Conservation (phyloP, 2,888 invertebrate genomes). For the Bugulina stolonifera region DNA sequence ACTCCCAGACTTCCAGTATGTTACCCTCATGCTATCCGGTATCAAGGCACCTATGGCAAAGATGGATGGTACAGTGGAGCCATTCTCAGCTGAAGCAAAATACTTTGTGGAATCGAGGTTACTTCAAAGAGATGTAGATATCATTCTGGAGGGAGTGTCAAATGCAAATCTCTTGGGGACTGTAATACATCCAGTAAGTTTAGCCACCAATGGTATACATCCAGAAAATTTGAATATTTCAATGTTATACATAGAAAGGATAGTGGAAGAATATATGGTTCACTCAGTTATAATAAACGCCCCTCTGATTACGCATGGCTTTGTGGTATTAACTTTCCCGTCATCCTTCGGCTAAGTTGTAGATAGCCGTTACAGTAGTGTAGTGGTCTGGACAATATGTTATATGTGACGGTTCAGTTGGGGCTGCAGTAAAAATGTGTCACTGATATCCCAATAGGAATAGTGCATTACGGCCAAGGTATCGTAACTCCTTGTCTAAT, state of each 20-base stretch:
- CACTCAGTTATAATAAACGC: too few species aligned
- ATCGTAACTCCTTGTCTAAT: too few species aligned
- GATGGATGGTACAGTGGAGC: slow-evolving; percentile 61
- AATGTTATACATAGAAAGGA: neutral
- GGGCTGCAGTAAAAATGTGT: too few species aligned
- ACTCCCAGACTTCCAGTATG: slow-evolving; percentile 80
- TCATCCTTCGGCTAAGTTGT: too few species aligned
- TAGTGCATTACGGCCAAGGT: too few species aligned
- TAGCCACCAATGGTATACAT: neutral
- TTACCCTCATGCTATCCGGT: slow-evolving; percentile 92
- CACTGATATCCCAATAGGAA: too few species aligned
- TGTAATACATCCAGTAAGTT: slow-evolving; percentile 76
- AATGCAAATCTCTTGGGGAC: slow-evolving; percentile 84
- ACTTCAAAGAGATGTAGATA: slow-evolving; percentile 71
- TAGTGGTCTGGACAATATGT: too few species aligned
- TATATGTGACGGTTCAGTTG: too few species aligned
- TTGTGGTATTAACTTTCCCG: too few species aligned
- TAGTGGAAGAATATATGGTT: too few species aligned
- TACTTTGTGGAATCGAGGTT: slow-evolving; percentile 87
- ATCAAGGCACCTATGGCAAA: slow-evolving; percentile 69
- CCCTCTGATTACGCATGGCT: too few species aligned
- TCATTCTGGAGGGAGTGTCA: slow-evolving; percentile 79
- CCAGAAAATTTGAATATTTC: neutral
- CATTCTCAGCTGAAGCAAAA: slow-evolving; percentile 81
- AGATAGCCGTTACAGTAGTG: too few species aligned